Conservation (phyloP, 37 sponge, comb jelly and placozoan genomes). For the Theonella swinhoei region DNA sequence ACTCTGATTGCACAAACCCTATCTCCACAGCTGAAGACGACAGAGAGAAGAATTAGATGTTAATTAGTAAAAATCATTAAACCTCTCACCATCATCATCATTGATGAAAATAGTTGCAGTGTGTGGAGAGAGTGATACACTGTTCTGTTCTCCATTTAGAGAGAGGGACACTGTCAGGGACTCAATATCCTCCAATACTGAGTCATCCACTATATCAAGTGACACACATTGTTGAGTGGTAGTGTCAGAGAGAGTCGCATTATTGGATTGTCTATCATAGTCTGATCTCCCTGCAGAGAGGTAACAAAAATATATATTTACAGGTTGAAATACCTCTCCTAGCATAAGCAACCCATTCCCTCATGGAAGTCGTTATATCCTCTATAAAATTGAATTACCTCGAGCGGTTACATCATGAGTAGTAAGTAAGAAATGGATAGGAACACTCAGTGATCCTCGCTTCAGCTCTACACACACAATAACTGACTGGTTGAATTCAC, state of each 20-base stretch:
- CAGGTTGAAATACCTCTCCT: too few relatives aligned
- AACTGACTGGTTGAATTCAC: too few relatives aligned
- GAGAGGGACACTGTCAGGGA: not conserved
- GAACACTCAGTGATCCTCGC: too few relatives aligned
- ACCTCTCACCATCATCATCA: not conserved
- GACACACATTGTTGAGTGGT: not conserved
- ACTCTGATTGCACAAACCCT: not conserved
- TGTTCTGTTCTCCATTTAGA: not conserved
- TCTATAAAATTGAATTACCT: too few relatives aligned
- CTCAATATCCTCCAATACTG: not conserved
- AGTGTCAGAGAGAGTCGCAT: not conserved
- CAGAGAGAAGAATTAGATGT: too few relatives aligned
- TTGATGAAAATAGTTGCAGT: not conserved
- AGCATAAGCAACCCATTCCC: too few relatives aligned
- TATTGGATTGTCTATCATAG: not conserved
- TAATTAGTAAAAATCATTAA: too few relatives aligned
- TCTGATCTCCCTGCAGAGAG: not conserved
- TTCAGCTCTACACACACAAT: too few relatives aligned
- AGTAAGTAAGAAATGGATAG: too few relatives aligned
- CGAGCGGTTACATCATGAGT: too few relatives aligned
- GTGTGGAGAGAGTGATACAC: not conserved
- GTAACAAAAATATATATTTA: not conserved
- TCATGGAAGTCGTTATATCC: too few relatives aligned
- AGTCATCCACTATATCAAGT: not conserved
- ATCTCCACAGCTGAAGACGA: not conserved